Conservation (phyloP, 2,797 vertebrate genomes). For the Margarornis squamiger region DNA sequence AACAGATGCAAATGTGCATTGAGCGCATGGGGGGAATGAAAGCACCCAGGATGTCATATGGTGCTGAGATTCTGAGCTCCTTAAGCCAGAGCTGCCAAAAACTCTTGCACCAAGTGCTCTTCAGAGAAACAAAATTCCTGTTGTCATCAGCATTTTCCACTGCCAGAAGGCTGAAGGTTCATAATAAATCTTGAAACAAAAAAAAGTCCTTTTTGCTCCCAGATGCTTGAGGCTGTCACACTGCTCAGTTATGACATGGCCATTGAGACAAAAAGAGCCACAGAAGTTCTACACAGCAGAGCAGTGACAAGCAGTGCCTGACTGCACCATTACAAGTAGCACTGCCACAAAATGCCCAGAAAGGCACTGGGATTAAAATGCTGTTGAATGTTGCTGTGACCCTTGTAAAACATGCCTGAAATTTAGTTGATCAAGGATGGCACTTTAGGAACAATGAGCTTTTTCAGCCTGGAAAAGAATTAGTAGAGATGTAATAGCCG, state of each 20-base stretch:
- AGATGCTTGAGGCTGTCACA: neutral
- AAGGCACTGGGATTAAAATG: conserved; percentile 21
- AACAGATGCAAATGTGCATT: neutral
- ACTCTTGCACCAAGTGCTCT: neutral
- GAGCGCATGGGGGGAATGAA: neutral
- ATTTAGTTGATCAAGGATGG: conserved; percentile 33
- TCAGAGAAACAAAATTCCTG: conserved; percentile 5
- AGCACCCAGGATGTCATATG: neutral
- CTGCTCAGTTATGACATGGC: neutral
- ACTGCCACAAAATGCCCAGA: neutral
- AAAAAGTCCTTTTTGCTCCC: neutral
- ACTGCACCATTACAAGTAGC: neutral
- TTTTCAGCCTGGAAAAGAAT: conserved; percentile 22
- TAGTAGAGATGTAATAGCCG: neutral
- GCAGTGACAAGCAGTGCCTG: conserved; percentile 29
- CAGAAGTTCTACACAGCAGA: conserved; percentile 31
- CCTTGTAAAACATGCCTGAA: conserved; percentile 29
- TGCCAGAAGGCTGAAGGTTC: conserved; percentile 32
- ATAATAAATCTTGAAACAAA: neutral
- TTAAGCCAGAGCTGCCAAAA: neutral
- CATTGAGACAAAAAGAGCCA: neutral
- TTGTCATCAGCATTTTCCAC: conserved; percentile 3
- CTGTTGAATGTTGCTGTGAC: neutral
- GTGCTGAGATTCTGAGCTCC: neutral
- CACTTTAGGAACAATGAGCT: conserved; percentile 11